Evolutionary conservation across 2,888 invertebrate genomes (phyloP), one percentile per base, ranked within the genome.

Genomic region (Colostygia pectinataria): DNA sequence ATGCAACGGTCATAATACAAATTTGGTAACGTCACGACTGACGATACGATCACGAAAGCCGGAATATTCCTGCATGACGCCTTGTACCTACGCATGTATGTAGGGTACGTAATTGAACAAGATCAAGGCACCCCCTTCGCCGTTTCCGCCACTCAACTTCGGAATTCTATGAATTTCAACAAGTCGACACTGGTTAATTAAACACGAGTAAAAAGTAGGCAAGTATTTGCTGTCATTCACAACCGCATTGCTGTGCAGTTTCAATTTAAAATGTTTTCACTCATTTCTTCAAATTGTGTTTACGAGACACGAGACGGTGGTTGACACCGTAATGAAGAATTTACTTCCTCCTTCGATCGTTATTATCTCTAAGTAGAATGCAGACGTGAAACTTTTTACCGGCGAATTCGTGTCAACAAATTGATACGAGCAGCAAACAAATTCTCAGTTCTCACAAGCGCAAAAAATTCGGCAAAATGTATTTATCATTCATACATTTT

Each of bases 111-210:
- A 61, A 64, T 59, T 65, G 72, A 66, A 69, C 77, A 81, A 86
- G 84, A 87, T 88, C 84, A 87, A 86, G 82, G 85, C 74, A 65
- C 74, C 69, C 65, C 66, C 65, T 65, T 71, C 68, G 64, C 80
- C 75, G 76, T 80, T 84, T 88, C 86, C 86, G 85, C 74, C 80
- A 80, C 76, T 80, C 73, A 68, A 67, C 64, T 68, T 64, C 59
- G 75, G 72, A 78, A 85, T 85, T 77, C 77, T 71, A 56, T 53
- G 55, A 45, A 56, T 61, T 57, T 46, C 53, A 54, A 59, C 51
- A 39, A 52, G 47, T 49, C 49, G 25, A 40, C 51, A 38, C 39
- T 49, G 49, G 40, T 53, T 55, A 52, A 49, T 58, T 59, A 58
- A 55, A 56, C 55, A 46, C 53, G 41, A 48, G 45, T 47, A 50